Evolutionary conservation across 2,797 vertebrate genomes (phyloP).

Genomic region (Decapterus maruadsi): DNA sequence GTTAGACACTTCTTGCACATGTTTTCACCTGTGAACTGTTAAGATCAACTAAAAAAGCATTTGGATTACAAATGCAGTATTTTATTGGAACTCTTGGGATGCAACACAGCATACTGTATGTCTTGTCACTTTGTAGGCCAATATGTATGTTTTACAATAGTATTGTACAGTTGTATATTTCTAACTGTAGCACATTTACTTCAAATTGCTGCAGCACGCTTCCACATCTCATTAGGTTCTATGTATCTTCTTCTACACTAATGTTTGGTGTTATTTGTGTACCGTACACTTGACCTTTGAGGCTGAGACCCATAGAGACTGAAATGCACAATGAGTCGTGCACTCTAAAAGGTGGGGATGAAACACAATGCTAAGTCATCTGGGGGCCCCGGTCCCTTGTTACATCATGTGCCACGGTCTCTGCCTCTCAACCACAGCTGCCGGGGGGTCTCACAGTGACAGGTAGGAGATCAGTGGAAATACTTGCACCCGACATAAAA

Average conservation of each 20-base stretch:
- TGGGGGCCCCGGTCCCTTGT: neutral
- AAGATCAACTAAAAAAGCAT: neutral
- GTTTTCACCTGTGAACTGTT: too few species aligned
- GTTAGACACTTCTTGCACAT: too few species aligned
- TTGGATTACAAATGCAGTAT: neutral
- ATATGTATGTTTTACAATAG: too few species aligned
- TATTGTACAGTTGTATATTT: neutral
- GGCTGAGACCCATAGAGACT: slow-evolving; percentile 4
- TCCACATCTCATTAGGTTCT: neutral
- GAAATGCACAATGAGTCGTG: neutral
- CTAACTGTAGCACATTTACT: neutral
- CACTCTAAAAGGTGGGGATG: slow-evolving; percentile 2
- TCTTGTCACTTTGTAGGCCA: too few species aligned
- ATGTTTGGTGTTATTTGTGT: slow-evolving; percentile 13
- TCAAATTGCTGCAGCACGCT: neutral
- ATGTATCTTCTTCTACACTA: neutral
- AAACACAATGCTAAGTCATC: slow-evolving; percentile 27
- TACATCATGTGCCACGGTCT: slow-evolving; percentile 4
- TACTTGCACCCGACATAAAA: slow-evolving; percentile 18
- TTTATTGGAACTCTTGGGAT: too few species aligned
- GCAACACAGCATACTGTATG: too few species aligned
- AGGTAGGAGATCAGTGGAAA: slow-evolving; percentile 23
- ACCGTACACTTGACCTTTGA: slow-evolving; percentile 34
- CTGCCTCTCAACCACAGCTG: slow-evolving; percentile 33
- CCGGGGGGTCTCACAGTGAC: slow-evolving; percentile 1